These are phyloP conservation scores for Mnemiopsis leidyi DNA, from an alignment of 37 sponge, comb jelly and placozoan genomes.

Conservation along the genomic window DNA sequence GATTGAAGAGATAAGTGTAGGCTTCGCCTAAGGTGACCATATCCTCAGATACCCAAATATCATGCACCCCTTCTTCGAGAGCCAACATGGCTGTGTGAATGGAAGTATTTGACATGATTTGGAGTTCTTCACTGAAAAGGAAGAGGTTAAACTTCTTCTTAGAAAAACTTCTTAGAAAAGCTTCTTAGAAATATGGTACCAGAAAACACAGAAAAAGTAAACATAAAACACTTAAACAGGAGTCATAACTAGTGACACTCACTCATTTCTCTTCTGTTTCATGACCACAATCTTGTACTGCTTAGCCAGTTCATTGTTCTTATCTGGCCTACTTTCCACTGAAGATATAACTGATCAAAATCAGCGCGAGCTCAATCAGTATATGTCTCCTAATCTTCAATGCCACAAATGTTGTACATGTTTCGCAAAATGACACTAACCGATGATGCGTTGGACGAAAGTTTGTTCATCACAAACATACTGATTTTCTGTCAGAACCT, in stretches of 20 bases:
- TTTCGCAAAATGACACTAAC: neutral
- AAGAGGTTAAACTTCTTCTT: neutral
- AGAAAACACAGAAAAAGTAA: too few relatives aligned
- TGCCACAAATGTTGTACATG: neutral
- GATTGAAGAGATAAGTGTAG: constrained; percentile 38
- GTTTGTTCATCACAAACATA: constrained; percentile 13
- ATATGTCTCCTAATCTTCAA: neutral
- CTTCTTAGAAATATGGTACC: too few relatives aligned
- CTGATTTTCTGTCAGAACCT: constrained; percentile 21
- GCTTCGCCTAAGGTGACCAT: constrained; percentile 19
- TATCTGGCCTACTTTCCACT: constrained; percentile 40
- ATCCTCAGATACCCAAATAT: constrained; percentile 53
- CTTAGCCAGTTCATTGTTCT: neutral
- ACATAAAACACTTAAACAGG: too few relatives aligned
- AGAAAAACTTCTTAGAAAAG: too few relatives aligned
- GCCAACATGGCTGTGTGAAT: neutral
- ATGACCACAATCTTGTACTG: constrained; percentile 58
- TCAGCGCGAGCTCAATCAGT: neutral
- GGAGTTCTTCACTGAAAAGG: constrained; percentile 13
- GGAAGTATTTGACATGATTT: neutral
- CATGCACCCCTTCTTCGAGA: constrained; percentile 1
- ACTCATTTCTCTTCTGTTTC: constrained; percentile 42
- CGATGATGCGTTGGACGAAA: constrained; percentile 35
- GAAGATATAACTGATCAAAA: neutral
- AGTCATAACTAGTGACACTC: too few relatives aligned